Evolutionary conservation across 2,797 vertebrate genomes (phyloP).

Genomic region (Acrocephalus scirpaceus): DNA sequence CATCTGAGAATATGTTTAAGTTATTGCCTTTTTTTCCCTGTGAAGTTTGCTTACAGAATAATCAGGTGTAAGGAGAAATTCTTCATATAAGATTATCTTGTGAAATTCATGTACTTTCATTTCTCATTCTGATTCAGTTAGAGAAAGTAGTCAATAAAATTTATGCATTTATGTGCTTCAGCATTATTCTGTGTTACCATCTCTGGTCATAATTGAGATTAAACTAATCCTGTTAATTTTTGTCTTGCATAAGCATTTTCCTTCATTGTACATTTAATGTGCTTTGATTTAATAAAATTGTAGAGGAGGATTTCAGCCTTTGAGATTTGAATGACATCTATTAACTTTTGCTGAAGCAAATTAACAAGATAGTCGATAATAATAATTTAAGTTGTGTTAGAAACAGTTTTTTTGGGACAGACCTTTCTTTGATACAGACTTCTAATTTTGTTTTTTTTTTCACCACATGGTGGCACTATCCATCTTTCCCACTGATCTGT

Average conservation of each 20-base stretch:
- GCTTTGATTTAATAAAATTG: not conserved
- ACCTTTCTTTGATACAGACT: not conserved
- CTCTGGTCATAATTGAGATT: not conserved
- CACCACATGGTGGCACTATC: slow-evolving; percentile 72
- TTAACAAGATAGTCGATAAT: not conserved
- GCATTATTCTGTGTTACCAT: not conserved
- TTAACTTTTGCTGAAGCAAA: not conserved
- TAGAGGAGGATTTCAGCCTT: not conserved
- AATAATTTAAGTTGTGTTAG: not conserved
- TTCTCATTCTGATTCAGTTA: not conserved
- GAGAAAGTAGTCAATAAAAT: not conserved
- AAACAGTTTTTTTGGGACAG: not conserved
- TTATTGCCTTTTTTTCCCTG: not conserved
- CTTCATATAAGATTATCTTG: not conserved
- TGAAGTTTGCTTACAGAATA: not conserved
- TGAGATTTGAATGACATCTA: not conserved
- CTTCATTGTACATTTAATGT: not conserved
- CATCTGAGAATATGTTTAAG: not conserved
- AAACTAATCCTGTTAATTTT: not conserved
- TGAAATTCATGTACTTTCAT: not conserved
- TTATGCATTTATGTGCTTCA: not conserved
- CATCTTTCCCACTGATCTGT: not conserved
- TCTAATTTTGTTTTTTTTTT: not conserved
- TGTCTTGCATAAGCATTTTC: not conserved
- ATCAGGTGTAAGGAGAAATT: not conserved